Percentiles rank a stretch among this genome's conserved stretches.
Evolutionary conservation across 1,140 invertebrate species (phyloP).

Genomic region (Sminthurides bifidus): DNA sequence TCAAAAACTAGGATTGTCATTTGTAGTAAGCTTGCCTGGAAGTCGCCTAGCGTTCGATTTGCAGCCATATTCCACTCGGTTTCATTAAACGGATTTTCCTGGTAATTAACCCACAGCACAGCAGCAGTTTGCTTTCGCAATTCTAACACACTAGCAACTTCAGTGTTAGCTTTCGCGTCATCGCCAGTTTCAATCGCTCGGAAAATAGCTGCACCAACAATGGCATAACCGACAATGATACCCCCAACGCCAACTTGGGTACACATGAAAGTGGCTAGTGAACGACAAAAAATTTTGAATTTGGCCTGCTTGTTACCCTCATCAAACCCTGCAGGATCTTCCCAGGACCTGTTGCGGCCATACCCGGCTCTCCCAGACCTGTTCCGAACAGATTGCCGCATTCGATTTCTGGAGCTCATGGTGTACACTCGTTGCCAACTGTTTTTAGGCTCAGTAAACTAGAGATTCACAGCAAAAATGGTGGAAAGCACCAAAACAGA

Average conservation of each 20-base stretch:
- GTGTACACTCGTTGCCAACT: too few relatives aligned
- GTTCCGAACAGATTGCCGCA: conserved; percentile 39
- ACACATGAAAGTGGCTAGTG: conserved; percentile 79
- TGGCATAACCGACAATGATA: conserved; percentile 85
- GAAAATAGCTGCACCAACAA: conserved; percentile 87
- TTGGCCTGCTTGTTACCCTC: conserved; percentile 18
- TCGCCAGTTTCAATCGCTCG: conserved; percentile 65
- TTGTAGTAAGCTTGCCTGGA: conserved; percentile 38
- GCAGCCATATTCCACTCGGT: conserved; percentile 55
- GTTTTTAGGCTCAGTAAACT: too few relatives aligned
- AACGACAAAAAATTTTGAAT: conserved; percentile 63
- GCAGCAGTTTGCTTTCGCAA: conserved; percentile 44
- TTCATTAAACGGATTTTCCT: conserved; percentile 61
- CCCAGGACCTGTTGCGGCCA: conserved; percentile 12
- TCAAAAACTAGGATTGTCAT: background rate
- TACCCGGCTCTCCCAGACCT: conserved; percentile 46
- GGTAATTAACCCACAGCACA: conserved; percentile 59
- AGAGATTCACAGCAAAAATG: too few relatives aligned
- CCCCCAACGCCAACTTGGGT: conserved; percentile 89
- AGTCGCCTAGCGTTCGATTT: conserved; percentile 52
- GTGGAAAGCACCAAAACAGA: too few relatives aligned
- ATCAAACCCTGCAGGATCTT: conserved; percentile 14
- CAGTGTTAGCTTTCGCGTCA: conserved; percentile 44
- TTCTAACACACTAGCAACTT: conserved; percentile 28
- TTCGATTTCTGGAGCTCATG: conserved; percentile 17